phyloP scores from a whole-genome alignment of 1,140 invertebrate species.

The silkworm (Bombyx mori) region DNA sequence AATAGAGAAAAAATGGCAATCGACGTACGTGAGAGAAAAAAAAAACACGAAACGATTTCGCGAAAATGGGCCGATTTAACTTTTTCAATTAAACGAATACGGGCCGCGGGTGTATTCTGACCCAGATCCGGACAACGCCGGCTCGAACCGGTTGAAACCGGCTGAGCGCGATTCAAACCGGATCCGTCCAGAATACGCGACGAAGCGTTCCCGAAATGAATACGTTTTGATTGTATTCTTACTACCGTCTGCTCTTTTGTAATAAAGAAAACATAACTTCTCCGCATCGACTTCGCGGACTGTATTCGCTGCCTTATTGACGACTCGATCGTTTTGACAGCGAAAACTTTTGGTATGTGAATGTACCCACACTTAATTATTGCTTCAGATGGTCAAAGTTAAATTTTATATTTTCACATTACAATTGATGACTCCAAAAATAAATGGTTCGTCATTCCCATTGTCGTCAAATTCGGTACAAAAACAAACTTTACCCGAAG shows the following conservation, averaged over 20 bases:
- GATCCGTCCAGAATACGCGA: slow-evolving; percentile 20
- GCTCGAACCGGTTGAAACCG: slow-evolving; percentile 13
- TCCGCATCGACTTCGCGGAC: no score
- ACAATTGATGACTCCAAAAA: no score
- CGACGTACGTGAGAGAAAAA: background rate
- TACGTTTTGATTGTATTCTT: slow-evolving; percentile 36
- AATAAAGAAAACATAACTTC: no score
- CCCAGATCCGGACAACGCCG: slow-evolving; percentile 29
- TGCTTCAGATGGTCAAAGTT: no score
- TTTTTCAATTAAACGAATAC: slow-evolving; percentile 59
- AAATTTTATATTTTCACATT: no score
- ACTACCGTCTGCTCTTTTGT: no score
- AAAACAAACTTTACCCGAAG: slow-evolving; percentile 1
- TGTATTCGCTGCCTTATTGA: no score
- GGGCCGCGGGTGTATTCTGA: slow-evolving; percentile 34
- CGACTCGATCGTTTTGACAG: no score
- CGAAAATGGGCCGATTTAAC: slow-evolving; percentile 56
- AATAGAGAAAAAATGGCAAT: no score
- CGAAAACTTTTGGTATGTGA: no score
- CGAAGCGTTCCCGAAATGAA: slow-evolving; percentile 38
- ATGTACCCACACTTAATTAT: no score
- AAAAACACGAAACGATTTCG: slow-evolving; percentile 26
- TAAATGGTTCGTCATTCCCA: no score
- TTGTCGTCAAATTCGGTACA: background rate
- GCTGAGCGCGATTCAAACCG: background rate